phyloP scores from a whole-genome alignment of 2,888 invertebrate genomes.

The Kuschelorhynchus macadamiae region DNA sequence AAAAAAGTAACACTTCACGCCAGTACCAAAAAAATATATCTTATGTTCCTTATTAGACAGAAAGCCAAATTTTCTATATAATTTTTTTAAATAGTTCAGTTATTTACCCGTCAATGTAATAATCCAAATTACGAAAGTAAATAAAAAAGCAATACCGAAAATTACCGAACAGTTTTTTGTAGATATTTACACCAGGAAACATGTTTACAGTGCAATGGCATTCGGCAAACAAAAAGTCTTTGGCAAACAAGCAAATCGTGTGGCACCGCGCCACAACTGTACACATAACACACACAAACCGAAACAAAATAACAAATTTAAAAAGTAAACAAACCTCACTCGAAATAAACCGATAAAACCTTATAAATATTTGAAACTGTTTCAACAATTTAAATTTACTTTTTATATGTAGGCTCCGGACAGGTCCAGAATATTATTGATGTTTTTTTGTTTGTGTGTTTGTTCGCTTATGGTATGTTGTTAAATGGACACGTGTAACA shows the following conservation, averaged over 20 bases:
- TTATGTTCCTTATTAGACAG: no score
- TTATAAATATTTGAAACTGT: constrained; percentile 37
- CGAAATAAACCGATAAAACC: constrained; percentile 40
- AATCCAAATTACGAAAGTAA: not conserved
- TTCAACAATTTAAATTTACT: constrained; percentile 22
- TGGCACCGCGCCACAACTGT: constrained; percentile 27
- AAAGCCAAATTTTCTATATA: no score
- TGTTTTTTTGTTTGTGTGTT: no score
- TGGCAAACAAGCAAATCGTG: constrained; percentile 34
- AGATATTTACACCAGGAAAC: constrained; percentile 27
- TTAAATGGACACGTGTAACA: no score
- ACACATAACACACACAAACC: no score
- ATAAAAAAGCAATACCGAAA: constrained; percentile 26
- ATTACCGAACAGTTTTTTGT: constrained; percentile 26
- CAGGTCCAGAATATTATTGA: no score
- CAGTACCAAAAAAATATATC: no score
- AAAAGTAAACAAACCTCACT: constrained; percentile 31
- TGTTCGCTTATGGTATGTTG: no score
- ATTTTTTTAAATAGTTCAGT: no score
- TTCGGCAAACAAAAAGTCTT: constrained; percentile 29
- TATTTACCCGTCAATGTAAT: no score
- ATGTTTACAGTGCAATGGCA: constrained; percentile 29
- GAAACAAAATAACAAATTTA: constrained; percentile 39
- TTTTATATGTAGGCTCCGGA: no score
- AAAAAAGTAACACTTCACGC: no score